These are phyloP conservation scores for Tortrix viridana DNA, from an alignment of 2,888 invertebrate genomes.

Conservation along the genomic window DNA sequence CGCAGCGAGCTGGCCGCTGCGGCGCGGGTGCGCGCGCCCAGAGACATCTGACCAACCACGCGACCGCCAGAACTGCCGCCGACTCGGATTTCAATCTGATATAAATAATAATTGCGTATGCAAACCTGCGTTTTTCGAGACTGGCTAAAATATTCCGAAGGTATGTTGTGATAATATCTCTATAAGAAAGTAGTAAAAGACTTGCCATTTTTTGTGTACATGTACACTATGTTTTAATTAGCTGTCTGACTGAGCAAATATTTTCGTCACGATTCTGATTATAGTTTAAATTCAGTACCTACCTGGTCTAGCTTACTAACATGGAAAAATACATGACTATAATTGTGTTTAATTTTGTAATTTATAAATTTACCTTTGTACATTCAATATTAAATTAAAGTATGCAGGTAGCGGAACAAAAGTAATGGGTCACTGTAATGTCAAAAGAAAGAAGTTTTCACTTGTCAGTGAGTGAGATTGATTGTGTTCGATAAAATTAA, in stretches of 20 bases:
- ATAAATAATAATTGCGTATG: slow-evolving; percentile 4
- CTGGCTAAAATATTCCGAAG: no score
- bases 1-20: slow-evolving; percentile 95
- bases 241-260: no score
- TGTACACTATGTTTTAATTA: no score
- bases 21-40: slow-evolving; percentile 95
- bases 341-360: no score
- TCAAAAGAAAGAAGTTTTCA: slow-evolving; percentile 15
- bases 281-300: no score
- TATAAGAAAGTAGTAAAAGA: no score
- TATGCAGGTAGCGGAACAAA: no score
- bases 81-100: slow-evolving; percentile 74
- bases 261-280: no score
- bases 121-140: background rate
- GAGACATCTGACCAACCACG: slow-evolving; percentile 90
- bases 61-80: slow-evolving; percentile 68
- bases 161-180: no score
- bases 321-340: no score
- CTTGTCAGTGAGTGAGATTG: slow-evolving; percentile 28
- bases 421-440: background rate
- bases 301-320: no score
- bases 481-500: slow-evolving; percentile 25
- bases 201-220: no score
- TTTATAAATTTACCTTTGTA: background rate
- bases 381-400: background rate